A percentile compares a stretch with the other conserved stretches of the same genome.
phyloP scores from a whole-genome alignment of 1,140 invertebrate species.

The Macrobrachium rosenbergii region DNA sequence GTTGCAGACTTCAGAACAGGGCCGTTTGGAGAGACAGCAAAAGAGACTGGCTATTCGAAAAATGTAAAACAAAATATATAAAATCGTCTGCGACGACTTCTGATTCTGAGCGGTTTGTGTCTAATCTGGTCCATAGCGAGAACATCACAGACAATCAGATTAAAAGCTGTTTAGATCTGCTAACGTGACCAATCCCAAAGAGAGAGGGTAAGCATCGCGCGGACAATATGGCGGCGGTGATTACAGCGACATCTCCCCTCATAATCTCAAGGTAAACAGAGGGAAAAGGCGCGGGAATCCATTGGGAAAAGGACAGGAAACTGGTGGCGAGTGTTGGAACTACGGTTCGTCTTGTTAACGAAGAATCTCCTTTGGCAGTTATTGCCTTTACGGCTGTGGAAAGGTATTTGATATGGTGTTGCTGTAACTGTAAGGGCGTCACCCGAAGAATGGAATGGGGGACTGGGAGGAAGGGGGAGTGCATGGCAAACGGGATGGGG shows the following conservation, averaged over 20 bases:
- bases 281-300: constrained; percentile 44
- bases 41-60: too few relatives aligned
- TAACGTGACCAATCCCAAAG: constrained; percentile 52
- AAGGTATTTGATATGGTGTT: neutral
- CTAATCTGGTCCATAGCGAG: neutral
- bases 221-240: constrained; percentile 62
- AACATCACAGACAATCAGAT: constrained; percentile 33
- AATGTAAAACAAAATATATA: too few relatives aligned
- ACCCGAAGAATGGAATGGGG: constrained; percentile 3
- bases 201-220: constrained; percentile 54
- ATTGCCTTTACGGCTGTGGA: neutral
- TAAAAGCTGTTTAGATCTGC: constrained; percentile 12
- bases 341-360: constrained; percentile 26
- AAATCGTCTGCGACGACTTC: too few relatives aligned
- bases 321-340: constrained; percentile 29
- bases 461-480: too few relatives aligned
- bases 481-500: too few relatives aligned
- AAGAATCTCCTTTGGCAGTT: constrained; percentile 28
- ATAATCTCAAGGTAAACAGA: constrained; percentile 64
- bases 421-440: neutral
- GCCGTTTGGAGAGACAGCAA: too few relatives aligned
- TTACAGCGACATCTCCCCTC: constrained; percentile 62
- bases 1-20: neutral
- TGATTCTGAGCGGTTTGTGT: too few relatives aligned
- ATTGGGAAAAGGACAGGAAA: constrained; percentile 7